phyloP scores from a whole-genome alignment of 37 sponge, comb jelly and placozoan genomes.

The Petrosia ficiformis region DNA sequence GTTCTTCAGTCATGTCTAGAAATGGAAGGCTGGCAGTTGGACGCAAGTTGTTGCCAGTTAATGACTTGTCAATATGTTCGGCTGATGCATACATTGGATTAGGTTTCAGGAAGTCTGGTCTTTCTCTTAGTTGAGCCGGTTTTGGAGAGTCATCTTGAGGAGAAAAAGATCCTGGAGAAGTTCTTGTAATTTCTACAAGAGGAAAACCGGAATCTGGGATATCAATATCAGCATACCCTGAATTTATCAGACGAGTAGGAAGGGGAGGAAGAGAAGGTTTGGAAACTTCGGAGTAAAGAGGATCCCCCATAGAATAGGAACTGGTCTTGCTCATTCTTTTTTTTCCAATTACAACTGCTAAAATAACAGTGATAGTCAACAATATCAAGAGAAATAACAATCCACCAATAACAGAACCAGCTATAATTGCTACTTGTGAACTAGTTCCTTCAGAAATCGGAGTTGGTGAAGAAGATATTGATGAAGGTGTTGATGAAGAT shows the following conservation, averaged over 20 bases:
- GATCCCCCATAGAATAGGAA: background rate
- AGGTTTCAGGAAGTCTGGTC: conserved; percentile 17
- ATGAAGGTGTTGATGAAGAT: background rate
- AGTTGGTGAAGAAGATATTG: background rate
- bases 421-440: background rate
- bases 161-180: background rate
- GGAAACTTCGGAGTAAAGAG: conserved; percentile 34
- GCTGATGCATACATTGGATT: conserved; percentile 60
- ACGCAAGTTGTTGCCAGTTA: no score
- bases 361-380: conserved; percentile 2
- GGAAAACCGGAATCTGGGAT: conserved; percentile 21
- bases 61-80: conserved; percentile 11
- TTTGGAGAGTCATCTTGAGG: conserved; percentile 7
- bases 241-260: conserved; percentile 9
- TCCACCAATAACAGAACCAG: background rate
- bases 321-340: background rate
- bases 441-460: background rate
- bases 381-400: background rate
- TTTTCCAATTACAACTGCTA: background rate
- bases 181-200: background rate
- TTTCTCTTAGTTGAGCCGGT: conserved; percentile 3
- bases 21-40: background rate
- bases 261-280: conserved; percentile 49
- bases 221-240: background rate
- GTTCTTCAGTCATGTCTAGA: conserved; percentile 3